Evolutionary conservation across 92 coral and sea anemone genomes (phyloP).

Genomic region (Plumapathes pennacea): DNA sequence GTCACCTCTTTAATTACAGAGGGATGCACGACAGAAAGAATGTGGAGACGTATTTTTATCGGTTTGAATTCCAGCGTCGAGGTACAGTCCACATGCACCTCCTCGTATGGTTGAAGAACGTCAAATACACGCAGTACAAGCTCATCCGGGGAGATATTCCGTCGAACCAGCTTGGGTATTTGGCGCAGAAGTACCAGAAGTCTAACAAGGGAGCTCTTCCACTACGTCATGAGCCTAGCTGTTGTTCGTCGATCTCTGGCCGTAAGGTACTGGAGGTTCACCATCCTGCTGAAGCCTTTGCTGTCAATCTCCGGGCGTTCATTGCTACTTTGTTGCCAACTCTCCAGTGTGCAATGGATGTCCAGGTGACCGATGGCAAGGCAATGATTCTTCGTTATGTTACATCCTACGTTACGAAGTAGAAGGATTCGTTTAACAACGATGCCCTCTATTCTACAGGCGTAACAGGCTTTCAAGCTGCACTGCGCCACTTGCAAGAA

Average conservation of each 20-base stretch:
- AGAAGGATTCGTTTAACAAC: constrained; percentile 7
- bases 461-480: constrained; percentile 3
- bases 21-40: background rate
- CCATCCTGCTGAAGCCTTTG: constrained; percentile 34
- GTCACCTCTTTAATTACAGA: constrained; percentile 12
- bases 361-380: constrained; percentile 31
- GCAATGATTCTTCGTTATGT: constrained; percentile 37
- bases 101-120: constrained; percentile 26
- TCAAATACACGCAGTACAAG: background rate
- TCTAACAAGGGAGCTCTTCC: constrained; percentile 9
- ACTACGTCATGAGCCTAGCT: background rate
- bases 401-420: constrained; percentile 36
- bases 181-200: constrained; percentile 9
- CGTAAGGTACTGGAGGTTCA: background rate
- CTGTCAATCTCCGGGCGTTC: constrained; percentile 14
- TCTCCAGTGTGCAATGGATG: constrained; percentile 40
- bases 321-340: constrained; percentile 17
- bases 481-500: background rate
- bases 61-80: constrained; percentile 33
- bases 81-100: constrained; percentile 38
- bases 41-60: constrained; percentile 22
- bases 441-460: constrained; percentile 4
- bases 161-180: constrained; percentile 4
- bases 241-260: too few species aligned
- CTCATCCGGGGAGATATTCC: constrained; percentile 28